Evolutionary conservation across 2,113 vertebrate species (phyloP), one percentile per base, ranked within the genome.

Genomic region (Phoxinus phoxinus): DNA sequence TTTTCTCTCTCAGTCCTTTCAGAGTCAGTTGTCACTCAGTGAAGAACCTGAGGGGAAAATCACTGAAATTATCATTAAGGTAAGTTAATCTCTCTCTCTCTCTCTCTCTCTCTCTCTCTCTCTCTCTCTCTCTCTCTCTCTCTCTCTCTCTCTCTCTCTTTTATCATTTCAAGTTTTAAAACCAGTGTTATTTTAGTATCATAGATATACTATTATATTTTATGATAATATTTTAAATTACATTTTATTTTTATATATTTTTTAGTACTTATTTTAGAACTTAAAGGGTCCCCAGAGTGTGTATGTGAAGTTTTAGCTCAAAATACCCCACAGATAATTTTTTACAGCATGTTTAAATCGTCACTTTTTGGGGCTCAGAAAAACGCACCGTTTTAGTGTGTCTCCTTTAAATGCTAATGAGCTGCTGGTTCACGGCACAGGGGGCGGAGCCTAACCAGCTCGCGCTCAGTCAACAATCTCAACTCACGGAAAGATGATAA

Each of bases 61-160:
- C n/a, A 92, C 93, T 0, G 96, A 97, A 93, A 95, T 98, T 90
- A 95, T 97, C 91, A 96, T 98, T 85, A 96, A 97, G 84, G 97
- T 96, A 92, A 85, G 94, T 82, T 35, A 59, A 17, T 53, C 74
- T 25, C 51, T 51, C 48, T 15, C 48, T 51, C 48, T 51, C 4
- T 19, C 12, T 27, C 15, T 53, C 74, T 25, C 53, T 56, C 58
- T n/a, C 53, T 56, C 53, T 56, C 6, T 6, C 12, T 27, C 15
- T 46, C 44, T 46, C 44, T 46, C 13, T 48, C 48, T 15, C 12
- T 48, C 46, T 48, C 46, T 48, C 44, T 46, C 44, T 46, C 44
- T 44, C 44, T 44, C 44, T 44, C 44, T 44, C 44, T 44, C 44
- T 44, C 44, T 53, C 74, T 25, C 51, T 53, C 51, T 6, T 17